Evolutionary conservation across 2,113 vertebrate species (phyloP).

Genomic region (Spea multiplicata): DNA sequence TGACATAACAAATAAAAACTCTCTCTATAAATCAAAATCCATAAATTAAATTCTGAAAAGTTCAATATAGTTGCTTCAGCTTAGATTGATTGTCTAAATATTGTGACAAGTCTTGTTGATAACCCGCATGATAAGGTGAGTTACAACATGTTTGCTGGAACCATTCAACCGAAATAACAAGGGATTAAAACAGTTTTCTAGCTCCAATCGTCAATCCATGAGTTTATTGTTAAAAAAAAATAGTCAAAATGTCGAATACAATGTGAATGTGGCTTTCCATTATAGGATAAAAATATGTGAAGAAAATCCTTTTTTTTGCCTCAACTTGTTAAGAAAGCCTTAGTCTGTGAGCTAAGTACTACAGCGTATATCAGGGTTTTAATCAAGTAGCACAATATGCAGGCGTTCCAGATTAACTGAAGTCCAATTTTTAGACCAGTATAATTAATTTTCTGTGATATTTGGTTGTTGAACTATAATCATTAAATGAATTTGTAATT

Average conservation of each 20-base stretch:
- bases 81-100: conserved; percentile 4
- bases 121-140: conserved; percentile 9
- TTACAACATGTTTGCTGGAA: neutral
- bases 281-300: neutral
- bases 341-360: no score
- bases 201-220: neutral
- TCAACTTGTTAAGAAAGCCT: no score
- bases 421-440: no score
- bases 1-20: conserved; percentile 26
- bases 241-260: neutral
- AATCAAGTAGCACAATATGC: no score
- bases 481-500: no score
- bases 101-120: neutral
- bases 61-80: conserved; percentile 1
- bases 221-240: neutral
- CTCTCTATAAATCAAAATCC: neutral
- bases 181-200: neutral
- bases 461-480: no score
- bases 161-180: conserved; percentile 1
- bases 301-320: no score
- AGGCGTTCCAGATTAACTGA: no score
- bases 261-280: neutral
- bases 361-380: no score
- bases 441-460: no score
- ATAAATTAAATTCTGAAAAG: conserved; percentile 15